phyloP scores from a whole-genome alignment of 2,797 vertebrate genomes.

The Poecilia picta region DNA sequence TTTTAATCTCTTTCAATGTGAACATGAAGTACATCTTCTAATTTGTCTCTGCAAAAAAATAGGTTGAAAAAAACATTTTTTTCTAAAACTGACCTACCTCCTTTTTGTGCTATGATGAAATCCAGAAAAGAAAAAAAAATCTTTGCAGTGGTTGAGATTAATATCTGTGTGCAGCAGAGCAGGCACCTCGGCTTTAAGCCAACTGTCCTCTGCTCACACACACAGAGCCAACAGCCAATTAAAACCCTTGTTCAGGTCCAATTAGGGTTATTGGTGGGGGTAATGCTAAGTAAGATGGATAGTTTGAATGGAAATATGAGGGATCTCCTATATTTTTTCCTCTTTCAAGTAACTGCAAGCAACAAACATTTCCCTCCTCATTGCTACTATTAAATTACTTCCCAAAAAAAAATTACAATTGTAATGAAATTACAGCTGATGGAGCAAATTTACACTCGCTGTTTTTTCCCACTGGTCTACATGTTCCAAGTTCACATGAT shows the following conservation, averaged over 20 bases:
- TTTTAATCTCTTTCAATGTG: not conserved
- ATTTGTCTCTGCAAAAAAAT: not conserved
- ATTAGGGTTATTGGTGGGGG: conserved; percentile 64
- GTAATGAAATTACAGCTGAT: too few species aligned
- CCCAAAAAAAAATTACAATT: too few species aligned
- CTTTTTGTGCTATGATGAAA: conserved; percentile 40
- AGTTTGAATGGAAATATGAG: not conserved
- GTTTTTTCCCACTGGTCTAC: not conserved
- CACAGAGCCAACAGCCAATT: conserved; percentile 70
- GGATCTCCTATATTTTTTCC: not conserved
- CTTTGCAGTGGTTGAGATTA: conserved; percentile 56
- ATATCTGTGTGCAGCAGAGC: conserved; percentile 71
- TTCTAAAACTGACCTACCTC: conserved; percentile 15
- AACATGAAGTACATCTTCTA: not conserved
- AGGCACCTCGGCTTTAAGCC: conserved; percentile 61
- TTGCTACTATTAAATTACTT: not conserved
- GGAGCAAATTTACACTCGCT: not conserved
- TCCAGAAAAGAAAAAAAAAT: conserved; percentile 30
- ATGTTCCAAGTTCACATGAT: conserved; percentile 4
- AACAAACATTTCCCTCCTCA: not conserved
- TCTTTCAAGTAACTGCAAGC: not conserved
- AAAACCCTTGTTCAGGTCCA: conserved; percentile 66
- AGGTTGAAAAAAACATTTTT: not conserved
- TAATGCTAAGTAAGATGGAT: conserved; percentile 35
- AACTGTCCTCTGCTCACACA: conserved; percentile 64